Evolutionary conservation across 2,888 invertebrate species (phyloP).

Genomic region (Drepana falcataria): DNA sequence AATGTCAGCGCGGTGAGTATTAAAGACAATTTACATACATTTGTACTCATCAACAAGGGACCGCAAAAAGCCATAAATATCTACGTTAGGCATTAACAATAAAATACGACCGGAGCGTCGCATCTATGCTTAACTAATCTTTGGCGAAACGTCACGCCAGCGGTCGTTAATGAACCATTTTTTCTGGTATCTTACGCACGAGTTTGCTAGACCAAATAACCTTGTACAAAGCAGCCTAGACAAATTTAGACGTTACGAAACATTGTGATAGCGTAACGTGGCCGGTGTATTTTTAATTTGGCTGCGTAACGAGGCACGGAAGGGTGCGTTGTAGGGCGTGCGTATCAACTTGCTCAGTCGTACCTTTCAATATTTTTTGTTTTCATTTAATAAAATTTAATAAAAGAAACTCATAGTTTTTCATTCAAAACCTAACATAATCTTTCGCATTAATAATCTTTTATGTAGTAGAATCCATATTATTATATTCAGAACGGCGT

Average conservation of each 20-base stretch:
- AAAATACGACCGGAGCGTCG: slow-evolving; percentile 1
- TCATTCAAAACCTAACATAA: too few relatives aligned
- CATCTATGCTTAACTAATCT: slow-evolving; percentile 28
- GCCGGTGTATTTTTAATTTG: slow-evolving; percentile 23
- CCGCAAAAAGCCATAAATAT: background rate
- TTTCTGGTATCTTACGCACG: slow-evolving; percentile 59
- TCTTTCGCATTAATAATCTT: too few relatives aligned
- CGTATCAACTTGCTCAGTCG: slow-evolving; percentile 16
- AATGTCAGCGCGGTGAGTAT: too few relatives aligned
- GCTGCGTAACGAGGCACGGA: slow-evolving; percentile 44
- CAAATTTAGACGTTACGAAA: slow-evolving; percentile 43
- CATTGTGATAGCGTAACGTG: slow-evolving; percentile 21
- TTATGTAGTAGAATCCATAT: too few relatives aligned
- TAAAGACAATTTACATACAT: too few relatives aligned
- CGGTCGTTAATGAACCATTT: slow-evolving; percentile 60
- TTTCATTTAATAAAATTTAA: background rate
- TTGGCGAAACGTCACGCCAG: slow-evolving; percentile 46
- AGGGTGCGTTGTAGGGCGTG: slow-evolving; percentile 31
- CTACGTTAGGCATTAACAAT: background rate
- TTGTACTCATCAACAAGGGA: background rate
- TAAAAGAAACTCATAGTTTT: too few relatives aligned
- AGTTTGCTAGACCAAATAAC: slow-evolving; percentile 47
- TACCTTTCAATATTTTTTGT: slow-evolving; percentile 16
- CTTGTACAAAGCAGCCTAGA: slow-evolving; percentile 43
- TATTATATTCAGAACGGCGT: too few relatives aligned